A percentile compares a stretch with the other conserved stretches of the same genome.
phyloP scores from a whole-genome alignment of 2,797 vertebrate species.

The Oreortyx pictus region DNA sequence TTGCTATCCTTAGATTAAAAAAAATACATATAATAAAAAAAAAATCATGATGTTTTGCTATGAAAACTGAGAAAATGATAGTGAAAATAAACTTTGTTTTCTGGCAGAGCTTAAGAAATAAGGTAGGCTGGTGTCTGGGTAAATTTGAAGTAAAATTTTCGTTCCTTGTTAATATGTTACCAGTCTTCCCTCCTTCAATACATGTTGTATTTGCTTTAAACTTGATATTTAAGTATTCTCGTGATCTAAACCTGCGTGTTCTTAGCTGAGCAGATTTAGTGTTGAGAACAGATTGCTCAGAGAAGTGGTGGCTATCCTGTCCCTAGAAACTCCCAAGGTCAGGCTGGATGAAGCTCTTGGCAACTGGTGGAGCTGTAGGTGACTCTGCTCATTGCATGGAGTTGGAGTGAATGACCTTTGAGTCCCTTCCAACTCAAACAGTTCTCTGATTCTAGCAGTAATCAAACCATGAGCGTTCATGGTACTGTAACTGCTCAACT shows the following conservation, averaged over 20 bases:
- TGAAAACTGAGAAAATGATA: not conserved
- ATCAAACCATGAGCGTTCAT: not conserved
- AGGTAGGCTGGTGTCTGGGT: not conserved
- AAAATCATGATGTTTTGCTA: too few species aligned
- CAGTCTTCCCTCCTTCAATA: not conserved
- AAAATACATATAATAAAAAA: too few species aligned
- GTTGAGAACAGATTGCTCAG: not conserved
- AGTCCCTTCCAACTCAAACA: too few species aligned
- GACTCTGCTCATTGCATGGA: too few species aligned
- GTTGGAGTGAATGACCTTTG: too few species aligned
- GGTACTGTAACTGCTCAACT: not conserved
- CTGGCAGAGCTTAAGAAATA: not conserved
- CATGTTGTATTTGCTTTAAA: not conserved
- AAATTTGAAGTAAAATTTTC: not conserved
- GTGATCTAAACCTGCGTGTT: not conserved
- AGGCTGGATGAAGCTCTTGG: too few species aligned
- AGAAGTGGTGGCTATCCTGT: too few species aligned
- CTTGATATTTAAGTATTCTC: not conserved
- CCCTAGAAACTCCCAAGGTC: too few species aligned
- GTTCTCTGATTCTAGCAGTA: not conserved
- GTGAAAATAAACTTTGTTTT: not conserved
- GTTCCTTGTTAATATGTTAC: not conserved
- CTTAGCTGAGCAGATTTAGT: not conserved
- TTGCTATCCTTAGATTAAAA: not conserved
- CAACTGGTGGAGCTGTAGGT: too few species aligned